Conservation (phyloP, 2,797 vertebrate genomes). For the Sebastes wilsoni region DNA sequence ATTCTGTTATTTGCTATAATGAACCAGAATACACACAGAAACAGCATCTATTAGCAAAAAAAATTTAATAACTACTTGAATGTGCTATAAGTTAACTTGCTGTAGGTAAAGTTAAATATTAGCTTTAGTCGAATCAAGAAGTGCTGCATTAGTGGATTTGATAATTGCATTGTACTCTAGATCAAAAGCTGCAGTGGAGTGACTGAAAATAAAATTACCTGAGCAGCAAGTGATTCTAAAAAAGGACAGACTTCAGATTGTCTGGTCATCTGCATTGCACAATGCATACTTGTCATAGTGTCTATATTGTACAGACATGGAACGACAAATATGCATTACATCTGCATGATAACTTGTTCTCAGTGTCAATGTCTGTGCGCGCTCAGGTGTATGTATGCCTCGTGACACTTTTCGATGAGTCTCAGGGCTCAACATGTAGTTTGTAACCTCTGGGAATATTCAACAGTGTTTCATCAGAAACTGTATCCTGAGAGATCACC, state of each 20-base stretch:
- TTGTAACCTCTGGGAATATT: constrained; percentile 58
- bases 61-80: neutral
- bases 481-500: constrained; percentile 64
- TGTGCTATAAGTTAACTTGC: neutral
- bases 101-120: neutral
- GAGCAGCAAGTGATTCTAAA: neutral
- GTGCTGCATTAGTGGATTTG: neutral
- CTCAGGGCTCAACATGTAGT: constrained; percentile 59
- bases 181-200: neutral
- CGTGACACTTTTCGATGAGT: constrained; percentile 51
- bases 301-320: neutral
- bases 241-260: neutral
- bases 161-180: neutral
- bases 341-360: neutral
- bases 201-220: neutral
- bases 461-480: constrained; percentile 73
- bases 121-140: neutral
- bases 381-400: neutral
- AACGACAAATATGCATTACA: neutral
- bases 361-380: constrained; percentile 9
- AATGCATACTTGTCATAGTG: neutral
- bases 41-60: neutral
- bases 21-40: neutral
- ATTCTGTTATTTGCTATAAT: neutral
- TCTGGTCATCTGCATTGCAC: neutral